These are phyloP conservation scores for Acholoe squamosa DNA, from an alignment of 2,888 invertebrate species.

Conservation along the genomic window DNA sequence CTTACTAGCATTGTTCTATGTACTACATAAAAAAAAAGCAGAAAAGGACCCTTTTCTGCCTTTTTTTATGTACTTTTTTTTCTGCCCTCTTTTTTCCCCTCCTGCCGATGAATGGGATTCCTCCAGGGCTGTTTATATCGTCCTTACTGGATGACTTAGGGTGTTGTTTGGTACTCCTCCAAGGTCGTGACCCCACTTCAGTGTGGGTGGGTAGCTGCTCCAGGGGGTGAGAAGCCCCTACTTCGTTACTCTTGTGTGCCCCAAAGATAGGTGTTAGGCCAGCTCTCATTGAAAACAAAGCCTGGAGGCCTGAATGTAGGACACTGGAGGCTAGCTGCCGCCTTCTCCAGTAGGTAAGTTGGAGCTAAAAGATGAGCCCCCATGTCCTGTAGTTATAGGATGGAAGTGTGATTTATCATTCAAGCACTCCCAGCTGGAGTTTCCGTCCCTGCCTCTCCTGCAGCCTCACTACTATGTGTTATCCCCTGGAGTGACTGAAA, in stretches of 20 bases:
- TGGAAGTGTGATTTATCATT: slow-evolving; percentile 18
- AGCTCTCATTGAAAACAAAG: too few relatives aligned
- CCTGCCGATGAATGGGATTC: too few relatives aligned
- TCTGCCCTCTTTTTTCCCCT: too few relatives aligned
- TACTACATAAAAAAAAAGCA: too few relatives aligned
- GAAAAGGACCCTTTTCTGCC: too few relatives aligned
- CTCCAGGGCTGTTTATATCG: too few relatives aligned
- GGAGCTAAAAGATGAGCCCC: background rate
- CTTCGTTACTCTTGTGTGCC: background rate
- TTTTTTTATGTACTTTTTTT: too few relatives aligned
- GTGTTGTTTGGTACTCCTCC: background rate
- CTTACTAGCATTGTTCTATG: too few relatives aligned
- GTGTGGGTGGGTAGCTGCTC: slow-evolving; percentile 15
- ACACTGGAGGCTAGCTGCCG: background rate
- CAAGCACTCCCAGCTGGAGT: slow-evolving; percentile 13
- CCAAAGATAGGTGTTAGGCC: background rate
- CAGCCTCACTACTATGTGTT: background rate
- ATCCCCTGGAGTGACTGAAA: background rate
- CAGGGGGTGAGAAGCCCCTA: background rate
- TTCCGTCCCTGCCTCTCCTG: background rate
- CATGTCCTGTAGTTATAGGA: background rate
- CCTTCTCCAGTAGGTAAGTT: background rate
- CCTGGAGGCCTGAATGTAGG: too few relatives aligned
- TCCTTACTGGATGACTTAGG: too few relatives aligned
- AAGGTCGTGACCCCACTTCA: slow-evolving; percentile 1